Evolutionary conservation across 2,113 vertebrate genomes (phyloP), one percentile per base, ranked within the genome.

Genomic region (Pangasianodon hypophthalmus): DNA sequence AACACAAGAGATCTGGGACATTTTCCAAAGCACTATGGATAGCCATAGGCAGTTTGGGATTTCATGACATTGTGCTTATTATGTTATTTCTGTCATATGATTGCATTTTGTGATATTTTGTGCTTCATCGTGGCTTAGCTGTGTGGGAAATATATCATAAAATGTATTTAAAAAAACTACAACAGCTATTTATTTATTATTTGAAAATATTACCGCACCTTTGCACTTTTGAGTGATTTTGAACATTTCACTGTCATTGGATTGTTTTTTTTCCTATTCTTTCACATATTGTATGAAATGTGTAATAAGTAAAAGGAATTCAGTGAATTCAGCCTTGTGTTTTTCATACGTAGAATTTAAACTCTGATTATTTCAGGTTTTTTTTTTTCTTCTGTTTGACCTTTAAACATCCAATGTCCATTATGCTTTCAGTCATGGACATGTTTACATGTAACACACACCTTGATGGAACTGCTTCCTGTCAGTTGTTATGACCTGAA

Each of bases 211-310:
- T 29, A 26, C 54, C 8, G 90, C 91, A 92, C 87, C 77, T 87
- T 77, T 88, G 91, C 91, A 93, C 92, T 92, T 93, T 93, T 75
- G 29, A 89, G 73, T 58, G n/a, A 26, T 84, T 60, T 16, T 13
- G 37, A 44, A 44, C 56, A 16, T 85, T 85, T 29, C 19, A 67
- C 32, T 62, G n/a, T 62, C 13, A 41, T 41, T 84, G 26, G 2
- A 24, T 79, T 24, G 54, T 79, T 18, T 41, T 79, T 26, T n/a
- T 50, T 75, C 37, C 64, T 83, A 83, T 82, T 71, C 29, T 81
- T 75, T 62, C 21, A 71, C 26, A 62, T 84, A 62, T 89, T 90
- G 67, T 84, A 87, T 71, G 67, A 37, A 84, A 71, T 48, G 77
- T 88, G 32, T 56, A 64, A 64, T 16, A 32, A 88, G 48, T 87